Base-by-base conservation (phyloP, 2,888 invertebrate genomes). In the Chalcosyrphus nemorum region DNA sequence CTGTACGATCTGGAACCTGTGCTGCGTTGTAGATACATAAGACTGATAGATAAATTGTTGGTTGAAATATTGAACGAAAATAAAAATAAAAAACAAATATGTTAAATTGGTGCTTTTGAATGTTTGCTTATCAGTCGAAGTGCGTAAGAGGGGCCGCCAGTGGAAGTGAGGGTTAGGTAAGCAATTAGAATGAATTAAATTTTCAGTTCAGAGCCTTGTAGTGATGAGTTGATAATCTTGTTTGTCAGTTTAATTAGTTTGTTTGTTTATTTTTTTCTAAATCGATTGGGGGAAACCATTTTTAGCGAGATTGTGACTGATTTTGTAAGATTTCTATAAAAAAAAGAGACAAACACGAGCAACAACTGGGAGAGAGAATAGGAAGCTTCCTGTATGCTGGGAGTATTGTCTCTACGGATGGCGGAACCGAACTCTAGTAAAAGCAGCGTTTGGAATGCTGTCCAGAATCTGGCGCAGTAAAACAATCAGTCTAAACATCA, bases 1-100 rank as follows among this genome's bases (percentile, higher is more conserved):
- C 45, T 19, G 70, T 86, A 2, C 68, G 86, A 41, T 41, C 35
- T 1, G 86, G 86, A 5, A 81, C 82, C 1, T 87, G 86, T 61
- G 2, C 11, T 6, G 19, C 68, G 21, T 50, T 74, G 81, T 27
- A 57, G 54, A 57, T n/a, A n/a, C n/a, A n/a, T 47, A 17, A 59
- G 50, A 47, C 47, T 65, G 50, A 65, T n/a, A n/a, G 11, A n/a
- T 29, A 2, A 3, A n/a, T 7, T 13, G 13, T 19, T 41, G 13
- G 11, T 45, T 15, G 5, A 57, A 13, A 24, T 2, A 24, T 24
- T 4, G 24, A 35, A 9, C 4, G 7, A 38, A 50, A 32, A 4
- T 21, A 38, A 57, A 50, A 47, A 57, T n/a, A 57, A 57, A n/a
- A 66, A 56, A 15, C 19, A 41, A 65, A 54, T 4, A n/a, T 9